Evolutionary conservation across 2,888 invertebrate species (phyloP).

Genomic region (Coleophora deauratella): DNA sequence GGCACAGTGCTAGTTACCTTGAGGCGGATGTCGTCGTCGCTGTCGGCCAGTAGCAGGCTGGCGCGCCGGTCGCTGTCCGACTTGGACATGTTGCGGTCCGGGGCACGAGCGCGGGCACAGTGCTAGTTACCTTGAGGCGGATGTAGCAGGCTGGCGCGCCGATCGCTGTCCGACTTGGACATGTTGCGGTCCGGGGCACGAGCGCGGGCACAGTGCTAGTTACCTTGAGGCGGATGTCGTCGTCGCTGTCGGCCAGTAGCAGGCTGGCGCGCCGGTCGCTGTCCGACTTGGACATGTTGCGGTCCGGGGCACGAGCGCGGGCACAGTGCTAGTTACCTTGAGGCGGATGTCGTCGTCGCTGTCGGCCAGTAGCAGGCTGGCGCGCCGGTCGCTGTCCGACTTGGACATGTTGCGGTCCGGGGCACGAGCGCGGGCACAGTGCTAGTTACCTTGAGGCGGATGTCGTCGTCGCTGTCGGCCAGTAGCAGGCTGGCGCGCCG

Average conservation of each 20-base stretch:
- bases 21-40: constrained; percentile 39
- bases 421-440: too few relatives aligned
- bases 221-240: too few relatives aligned
- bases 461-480: constrained; percentile 73
- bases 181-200: background rate
- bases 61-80: constrained; percentile 78
- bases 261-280: background rate
- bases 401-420: too few relatives aligned
- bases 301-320: background rate
- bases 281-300: background rate
- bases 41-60: constrained; percentile 92
- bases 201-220: too few relatives aligned
- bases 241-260: too few relatives aligned
- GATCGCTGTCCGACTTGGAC: constrained; percentile 70
- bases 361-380: too few relatives aligned
- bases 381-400: too few relatives aligned
- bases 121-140: constrained; percentile 98
- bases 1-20: too few relatives aligned
- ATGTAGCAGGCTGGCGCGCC: constrained; percentile 88
- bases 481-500: constrained; percentile 85
- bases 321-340: background rate
- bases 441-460: constrained; percentile 64
- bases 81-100: constrained; percentile 35
- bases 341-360: too few relatives aligned
- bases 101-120: too few relatives aligned